Evolutionary conservation across 2,113 vertebrate species (phyloP).

Genomic region (Cromileptes altivelis): DNA sequence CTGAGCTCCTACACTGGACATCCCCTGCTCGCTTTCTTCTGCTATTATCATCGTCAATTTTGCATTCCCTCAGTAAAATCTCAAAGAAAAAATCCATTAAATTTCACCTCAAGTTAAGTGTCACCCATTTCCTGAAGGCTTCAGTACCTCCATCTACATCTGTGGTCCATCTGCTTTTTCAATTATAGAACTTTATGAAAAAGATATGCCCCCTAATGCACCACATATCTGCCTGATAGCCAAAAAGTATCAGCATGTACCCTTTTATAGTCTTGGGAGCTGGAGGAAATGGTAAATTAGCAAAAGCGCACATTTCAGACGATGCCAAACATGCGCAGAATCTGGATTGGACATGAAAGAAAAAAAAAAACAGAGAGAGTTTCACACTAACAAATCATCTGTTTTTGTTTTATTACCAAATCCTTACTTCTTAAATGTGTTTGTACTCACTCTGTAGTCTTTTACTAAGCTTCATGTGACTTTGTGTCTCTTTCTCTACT

Average conservation of each 20-base stretch:
- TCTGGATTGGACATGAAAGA: slow-evolving; percentile 4
- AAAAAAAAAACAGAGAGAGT: no score
- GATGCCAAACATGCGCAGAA: not conserved
- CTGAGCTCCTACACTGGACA: not conserved
- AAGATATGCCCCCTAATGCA: not conserved
- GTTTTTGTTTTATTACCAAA: not conserved
- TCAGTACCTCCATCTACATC: not conserved
- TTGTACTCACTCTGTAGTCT: not conserved
- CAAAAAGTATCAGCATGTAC: not conserved
- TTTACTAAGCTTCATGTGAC: not conserved
- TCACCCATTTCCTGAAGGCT: not conserved
- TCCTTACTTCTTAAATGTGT: not conserved
- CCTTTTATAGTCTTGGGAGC: not conserved
- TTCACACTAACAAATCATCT: slow-evolving; percentile 2
- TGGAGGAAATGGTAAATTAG: slow-evolving; percentile 23
- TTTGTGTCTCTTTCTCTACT: not conserved
- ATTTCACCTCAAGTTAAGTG: not conserved
- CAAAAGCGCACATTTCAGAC: not conserved
- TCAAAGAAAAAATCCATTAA: slow-evolving; percentile 1
- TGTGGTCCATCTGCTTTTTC: slow-evolving; percentile 23
- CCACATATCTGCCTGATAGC: not conserved
- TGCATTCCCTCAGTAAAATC: slow-evolving; percentile 3
- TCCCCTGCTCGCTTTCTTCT: no score
- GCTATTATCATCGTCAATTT: not conserved
- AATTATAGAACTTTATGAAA: not conserved